Evolutionary conservation across 2,888 invertebrate genomes (phyloP).

Genomic region (Pinctada fucata): DNA sequence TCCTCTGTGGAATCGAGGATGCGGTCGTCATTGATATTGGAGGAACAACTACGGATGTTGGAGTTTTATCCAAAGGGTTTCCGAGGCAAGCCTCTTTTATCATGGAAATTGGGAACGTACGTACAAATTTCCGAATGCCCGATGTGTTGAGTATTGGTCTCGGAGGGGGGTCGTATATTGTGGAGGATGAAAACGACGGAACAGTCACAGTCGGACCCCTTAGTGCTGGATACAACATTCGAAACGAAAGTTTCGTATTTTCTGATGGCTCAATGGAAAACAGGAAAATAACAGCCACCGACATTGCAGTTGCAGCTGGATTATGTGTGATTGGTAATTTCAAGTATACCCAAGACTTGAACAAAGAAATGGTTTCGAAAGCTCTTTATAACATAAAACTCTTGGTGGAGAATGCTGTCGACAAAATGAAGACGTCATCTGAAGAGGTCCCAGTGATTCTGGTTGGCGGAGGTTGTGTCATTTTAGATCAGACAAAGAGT

Average conservation of each 20-base stretch:
- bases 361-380: slow-evolving; percentile 41
- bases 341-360: slow-evolving; percentile 50
- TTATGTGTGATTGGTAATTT: slow-evolving; percentile 53
- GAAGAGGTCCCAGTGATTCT: slow-evolving; percentile 64
- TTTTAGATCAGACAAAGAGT: slow-evolving; percentile 52
- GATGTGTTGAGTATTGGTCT: slow-evolving; percentile 73
- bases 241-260: slow-evolving; percentile 64
- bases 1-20: slow-evolving; percentile 62
- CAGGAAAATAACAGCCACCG: slow-evolving; percentile 66
- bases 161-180: slow-evolving; percentile 73
- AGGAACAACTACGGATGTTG: slow-evolving; percentile 73
- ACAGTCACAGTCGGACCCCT: slow-evolving; percentile 66
- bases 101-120: slow-evolving; percentile 67
- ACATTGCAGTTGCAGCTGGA: slow-evolving; percentile 70
- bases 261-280: slow-evolving; percentile 29
- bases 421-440: slow-evolving; percentile 63
- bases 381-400: slow-evolving; percentile 56
- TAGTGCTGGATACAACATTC: slow-evolving; percentile 71
- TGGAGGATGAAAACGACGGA: slow-evolving; percentile 1
- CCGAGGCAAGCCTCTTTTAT: slow-evolving; percentile 68
- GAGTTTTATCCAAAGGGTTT: slow-evolving; percentile 68
- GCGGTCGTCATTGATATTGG: slow-evolving; percentile 74
- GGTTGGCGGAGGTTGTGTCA: slow-evolving; percentile 71
- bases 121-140: slow-evolving; percentile 73
- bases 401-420: slow-evolving; percentile 64